A percentile compares a stretch with the other conserved stretches of the same genome.
Conservation (phyloP, 2,888 invertebrate genomes). For the Tetranychus truncatus region DNA sequence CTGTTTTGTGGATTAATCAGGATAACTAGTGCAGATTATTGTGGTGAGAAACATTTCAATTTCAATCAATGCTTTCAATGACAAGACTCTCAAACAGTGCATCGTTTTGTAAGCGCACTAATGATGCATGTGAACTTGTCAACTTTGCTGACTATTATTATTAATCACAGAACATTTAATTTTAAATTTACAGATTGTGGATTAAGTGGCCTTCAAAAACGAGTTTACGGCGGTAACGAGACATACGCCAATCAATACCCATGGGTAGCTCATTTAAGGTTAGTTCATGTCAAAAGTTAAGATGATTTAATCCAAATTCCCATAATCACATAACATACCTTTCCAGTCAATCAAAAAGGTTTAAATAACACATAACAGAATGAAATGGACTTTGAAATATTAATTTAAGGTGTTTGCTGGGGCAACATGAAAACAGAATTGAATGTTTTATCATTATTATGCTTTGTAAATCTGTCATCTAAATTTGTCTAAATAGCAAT, state of each 20-base stretch:
- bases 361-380: too few relatives aligned
- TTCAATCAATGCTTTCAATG: not conserved
- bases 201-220: constrained; percentile 10
- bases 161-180: too few relatives aligned
- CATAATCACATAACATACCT: not conserved
- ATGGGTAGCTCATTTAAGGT: constrained; percentile 10
- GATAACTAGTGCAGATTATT: not conserved
- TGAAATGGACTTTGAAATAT: too few relatives aligned
- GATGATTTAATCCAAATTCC: not conserved
- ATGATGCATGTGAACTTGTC: too few relatives aligned
- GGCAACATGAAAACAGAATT: too few relatives aligned
- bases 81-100: not conserved
- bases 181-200: not conserved
- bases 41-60: not conserved
- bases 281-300: not conserved
- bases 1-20: not conserved
- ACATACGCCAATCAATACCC: constrained; percentile 3
- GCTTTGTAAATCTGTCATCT: too few relatives aligned
- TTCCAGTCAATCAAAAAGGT: not conserved
- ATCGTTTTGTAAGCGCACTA: too few relatives aligned
- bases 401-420: too few relatives aligned
- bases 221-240: constrained; percentile 6
- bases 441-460: too few relatives aligned
- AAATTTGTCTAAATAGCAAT: too few relatives aligned
- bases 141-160: too few relatives aligned